Evolutionary conservation across 2,113 vertebrate species (phyloP), one percentile per base, ranked within the genome.

Genomic region (Myotis brandtii): DNA sequence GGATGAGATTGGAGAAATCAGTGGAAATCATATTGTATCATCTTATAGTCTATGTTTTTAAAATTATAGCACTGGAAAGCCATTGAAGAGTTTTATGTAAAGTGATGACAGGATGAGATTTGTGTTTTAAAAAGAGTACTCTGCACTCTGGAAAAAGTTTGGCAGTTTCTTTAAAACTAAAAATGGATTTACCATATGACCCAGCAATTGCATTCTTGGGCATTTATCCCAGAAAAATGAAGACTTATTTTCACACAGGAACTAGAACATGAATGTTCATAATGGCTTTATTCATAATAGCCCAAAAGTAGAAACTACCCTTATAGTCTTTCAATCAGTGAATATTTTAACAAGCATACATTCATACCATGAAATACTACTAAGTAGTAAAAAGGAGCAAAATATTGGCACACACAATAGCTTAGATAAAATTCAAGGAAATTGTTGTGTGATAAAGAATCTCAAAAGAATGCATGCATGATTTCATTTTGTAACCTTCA

Each of bases 91-190:
- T 86, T 94, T 82, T 91, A 37, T 76, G 66, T 82, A 59, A 93
- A 95, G 64, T 89, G 52, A 94, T 91, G 87, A 94, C 67, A 82
- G 64, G 23, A 86, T 86, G 50, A 93, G 64, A 70, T 93, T 27
- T 92, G 70, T 79, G 52, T 84, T 84, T 79, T 80, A 48, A 88
- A 92, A 86, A 89, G 73, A 86, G 30, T 40, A 69, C 40, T 75
- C 66, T 59, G 5, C 79, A 73, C 73, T 84, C 79, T 85, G n/a
- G 67, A 95, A 93, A 95, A 93, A 86, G 90, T 80, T 86, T 86
- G 80, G 86, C 81, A 89, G 40, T 89, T 93, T 37, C 48, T 95
- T 95, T 80, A 48, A 93, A 46, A 89, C 85, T 89, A 95, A 95
- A 89, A 95, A 88, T 84, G 37, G 64, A 77, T 66, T 66, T 88